Conservation (phyloP, 2,797 vertebrate genomes). For the Danio albolineatus region DNA sequence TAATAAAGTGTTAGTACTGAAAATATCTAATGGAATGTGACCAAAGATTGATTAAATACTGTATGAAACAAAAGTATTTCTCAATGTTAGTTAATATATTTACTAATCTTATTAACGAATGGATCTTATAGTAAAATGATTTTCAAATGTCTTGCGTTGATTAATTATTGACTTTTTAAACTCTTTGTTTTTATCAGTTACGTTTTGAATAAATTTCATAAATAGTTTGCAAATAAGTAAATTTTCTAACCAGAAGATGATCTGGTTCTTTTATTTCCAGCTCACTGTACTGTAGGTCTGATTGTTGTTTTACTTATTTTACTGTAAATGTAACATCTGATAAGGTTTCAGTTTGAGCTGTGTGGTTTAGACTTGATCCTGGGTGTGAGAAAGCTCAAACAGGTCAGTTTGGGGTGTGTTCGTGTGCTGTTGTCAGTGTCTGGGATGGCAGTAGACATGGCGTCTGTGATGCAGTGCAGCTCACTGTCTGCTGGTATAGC, state of each 20-base stretch:
- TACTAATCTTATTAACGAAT: too few relatives aligned
- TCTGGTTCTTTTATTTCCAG: neutral
- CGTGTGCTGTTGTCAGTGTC: constrained; percentile 30
- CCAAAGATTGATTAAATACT: too few relatives aligned
- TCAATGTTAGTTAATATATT: neutral
- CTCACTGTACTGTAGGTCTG: neutral
- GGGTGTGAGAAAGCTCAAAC: neutral
- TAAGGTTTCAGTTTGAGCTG: neutral
- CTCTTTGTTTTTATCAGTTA: neutral
- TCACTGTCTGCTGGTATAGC: constrained; percentile 31
- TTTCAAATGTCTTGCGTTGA: neutral
- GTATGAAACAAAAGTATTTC: too few relatives aligned
- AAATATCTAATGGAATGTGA: too few relatives aligned
- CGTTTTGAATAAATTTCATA: neutral
- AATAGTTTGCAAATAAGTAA: neutral
- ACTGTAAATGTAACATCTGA: neutral
- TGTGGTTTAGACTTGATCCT: neutral
- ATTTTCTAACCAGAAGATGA: neutral
- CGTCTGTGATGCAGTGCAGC: constrained; percentile 33
- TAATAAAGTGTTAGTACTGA: too few relatives aligned
- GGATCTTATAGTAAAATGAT: neutral
- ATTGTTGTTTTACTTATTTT: neutral
- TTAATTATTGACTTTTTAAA: neutral
- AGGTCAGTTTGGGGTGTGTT: neutral
- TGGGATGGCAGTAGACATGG: constrained; percentile 17